These are phyloP conservation scores for Phalacrocorax brasilianus DNA, from an alignment of 2,113 vertebrate species.

Conservation along the genomic window DNA sequence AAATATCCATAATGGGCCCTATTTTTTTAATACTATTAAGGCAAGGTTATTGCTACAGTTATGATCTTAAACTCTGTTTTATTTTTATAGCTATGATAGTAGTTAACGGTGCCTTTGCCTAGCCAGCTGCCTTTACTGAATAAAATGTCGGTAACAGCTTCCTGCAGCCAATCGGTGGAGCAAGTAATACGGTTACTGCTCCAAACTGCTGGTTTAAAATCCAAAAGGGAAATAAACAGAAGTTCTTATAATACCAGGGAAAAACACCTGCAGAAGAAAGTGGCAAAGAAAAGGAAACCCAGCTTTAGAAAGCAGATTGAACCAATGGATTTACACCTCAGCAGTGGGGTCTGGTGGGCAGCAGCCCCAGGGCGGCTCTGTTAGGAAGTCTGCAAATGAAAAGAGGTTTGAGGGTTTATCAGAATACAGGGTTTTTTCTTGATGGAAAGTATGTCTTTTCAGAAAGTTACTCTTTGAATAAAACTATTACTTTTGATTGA, in stretches of 20 bases:
- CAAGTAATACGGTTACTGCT: not conserved
- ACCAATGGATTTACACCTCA: not conserved
- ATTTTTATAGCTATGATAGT: constrained; percentile 45
- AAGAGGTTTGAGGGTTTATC: not conserved
- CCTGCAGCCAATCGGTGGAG: not conserved
- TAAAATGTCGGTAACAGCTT: not conserved
- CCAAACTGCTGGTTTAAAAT: constrained; percentile 21
- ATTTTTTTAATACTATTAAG: constrained; percentile 61
- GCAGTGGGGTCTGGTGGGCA: not conserved
- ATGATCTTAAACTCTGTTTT: constrained; percentile 57
- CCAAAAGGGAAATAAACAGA: not conserved
- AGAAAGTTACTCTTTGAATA: not conserved
- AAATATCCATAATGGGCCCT: constrained; percentile 19
- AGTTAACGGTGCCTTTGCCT: constrained; percentile 17
- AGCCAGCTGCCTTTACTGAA: constrained; percentile 30
- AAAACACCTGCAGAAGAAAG: constrained; percentile 2
- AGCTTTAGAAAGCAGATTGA: not conserved
- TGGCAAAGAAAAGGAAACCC: not conserved
- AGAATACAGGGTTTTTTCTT: not conserved
- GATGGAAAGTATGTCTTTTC: not conserved
- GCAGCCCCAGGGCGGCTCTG: not conserved
- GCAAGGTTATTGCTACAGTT: constrained; percentile 57
- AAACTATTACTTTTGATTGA: not conserved
- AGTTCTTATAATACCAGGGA: not conserved
- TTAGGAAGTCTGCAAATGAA: not conserved